Percentiles rank a stretch among this genome's conserved stretches.
phyloP scores from a whole-genome alignment of 2,797 vertebrate genomes.

The Macropus fuliginosus region DNA sequence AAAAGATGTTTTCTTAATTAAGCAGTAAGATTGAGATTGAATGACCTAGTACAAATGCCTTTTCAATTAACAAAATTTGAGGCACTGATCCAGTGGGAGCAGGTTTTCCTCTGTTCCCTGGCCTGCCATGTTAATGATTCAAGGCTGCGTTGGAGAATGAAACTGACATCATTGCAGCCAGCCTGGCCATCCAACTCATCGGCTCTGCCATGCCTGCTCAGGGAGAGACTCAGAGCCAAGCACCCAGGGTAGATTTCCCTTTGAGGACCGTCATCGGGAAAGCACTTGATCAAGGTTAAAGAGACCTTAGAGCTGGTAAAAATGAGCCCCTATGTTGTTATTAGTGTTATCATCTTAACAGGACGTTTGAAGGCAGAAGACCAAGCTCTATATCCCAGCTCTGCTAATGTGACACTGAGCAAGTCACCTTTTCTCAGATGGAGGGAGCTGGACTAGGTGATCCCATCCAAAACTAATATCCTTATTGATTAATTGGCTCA shows the following conservation, averaged over 20 bases:
- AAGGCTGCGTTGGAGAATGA: neutral
- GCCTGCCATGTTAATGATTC: neutral
- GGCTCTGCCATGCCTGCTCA: neutral
- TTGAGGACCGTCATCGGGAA: neutral
- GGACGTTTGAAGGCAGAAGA: neutral
- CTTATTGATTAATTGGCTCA: neutral
- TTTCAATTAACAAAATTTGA: slow-evolving; percentile 7
- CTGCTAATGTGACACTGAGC: neutral
- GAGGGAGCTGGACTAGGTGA: neutral
- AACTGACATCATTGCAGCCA: neutral
- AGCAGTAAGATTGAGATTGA: slow-evolving; percentile 40
- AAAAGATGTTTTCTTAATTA: slow-evolving; percentile 50
- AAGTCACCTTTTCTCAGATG: neutral
- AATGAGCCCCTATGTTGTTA: neutral
- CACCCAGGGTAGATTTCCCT: neutral
- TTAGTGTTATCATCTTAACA: neutral
- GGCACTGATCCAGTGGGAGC: neutral
- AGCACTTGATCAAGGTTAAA: neutral
- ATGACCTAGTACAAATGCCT: slow-evolving; percentile 24
- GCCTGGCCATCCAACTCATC: neutral
- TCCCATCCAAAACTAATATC: neutral
- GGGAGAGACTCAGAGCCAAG: neutral
- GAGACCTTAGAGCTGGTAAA: neutral
- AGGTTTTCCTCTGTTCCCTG: neutral
- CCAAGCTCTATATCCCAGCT: neutral